These are phyloP conservation scores for Phymatocera aterrima DNA, from an alignment of 2,888 invertebrate genomes.

Conservation along the genomic window DNA sequence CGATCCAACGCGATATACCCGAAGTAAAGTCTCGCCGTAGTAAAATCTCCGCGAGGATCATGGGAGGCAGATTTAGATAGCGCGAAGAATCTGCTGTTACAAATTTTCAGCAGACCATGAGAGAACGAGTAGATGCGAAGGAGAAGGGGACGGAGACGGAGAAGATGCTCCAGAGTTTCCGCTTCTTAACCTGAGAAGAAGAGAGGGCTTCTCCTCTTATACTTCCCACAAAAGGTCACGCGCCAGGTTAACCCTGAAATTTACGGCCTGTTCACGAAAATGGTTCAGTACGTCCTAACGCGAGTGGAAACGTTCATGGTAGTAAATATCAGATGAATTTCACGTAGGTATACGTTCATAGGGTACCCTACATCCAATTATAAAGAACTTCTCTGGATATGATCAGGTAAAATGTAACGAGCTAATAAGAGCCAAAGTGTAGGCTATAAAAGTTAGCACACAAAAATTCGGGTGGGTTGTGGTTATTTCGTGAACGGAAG, in stretches of 20 bases:
- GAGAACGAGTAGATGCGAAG: background rate
- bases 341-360: background rate
- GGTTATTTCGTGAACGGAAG: no score
- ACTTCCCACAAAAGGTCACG: slow-evolving; percentile 16
- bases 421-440: slow-evolving; percentile 1
- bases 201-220: background rate
- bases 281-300: slow-evolving; percentile 9
- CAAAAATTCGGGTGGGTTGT: background rate
- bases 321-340: slow-evolving; percentile 23
- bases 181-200: background rate
- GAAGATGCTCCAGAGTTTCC: background rate
- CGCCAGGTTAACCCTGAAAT: slow-evolving; percentile 24
- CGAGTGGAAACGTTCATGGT: background rate
- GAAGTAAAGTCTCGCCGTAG: slow-evolving; percentile 38
- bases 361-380: background rate
- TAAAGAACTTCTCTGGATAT: background rate
- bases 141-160: background rate
- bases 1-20: slow-evolving; percentile 65
- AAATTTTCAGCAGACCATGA: slow-evolving; percentile 28
- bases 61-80: slow-evolving; percentile 57
- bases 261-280: slow-evolving; percentile 20
- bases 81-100: slow-evolving; percentile 47
- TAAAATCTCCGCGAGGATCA: slow-evolving; percentile 46
- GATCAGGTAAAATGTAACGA: slow-evolving; percentile 8
- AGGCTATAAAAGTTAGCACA: slow-evolving; percentile 5